Evolutionary conservation across 2,113 vertebrate genomes (phyloP).

Genomic region (Chloroceryle aenea): DNA sequence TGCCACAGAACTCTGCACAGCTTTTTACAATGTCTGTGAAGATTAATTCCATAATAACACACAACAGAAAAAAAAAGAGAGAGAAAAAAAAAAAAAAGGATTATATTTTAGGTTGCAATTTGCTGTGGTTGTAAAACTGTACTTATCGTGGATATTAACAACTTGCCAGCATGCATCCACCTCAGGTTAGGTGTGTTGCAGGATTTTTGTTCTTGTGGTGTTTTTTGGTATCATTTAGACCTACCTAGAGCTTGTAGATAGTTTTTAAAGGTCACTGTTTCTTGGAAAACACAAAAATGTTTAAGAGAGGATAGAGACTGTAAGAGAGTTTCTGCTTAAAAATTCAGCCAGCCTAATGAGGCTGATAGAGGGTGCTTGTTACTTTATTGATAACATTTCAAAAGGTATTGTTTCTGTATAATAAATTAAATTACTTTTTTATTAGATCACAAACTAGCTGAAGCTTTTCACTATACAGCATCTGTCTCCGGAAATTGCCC

Average conservation of each 20-base stretch:
- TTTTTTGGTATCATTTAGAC: neutral
- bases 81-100: neutral
- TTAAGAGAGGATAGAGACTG: neutral
- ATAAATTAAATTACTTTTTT: neutral
- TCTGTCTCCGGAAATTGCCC: neutral
- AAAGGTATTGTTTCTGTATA: neutral
- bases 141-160: neutral
- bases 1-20: neutral
- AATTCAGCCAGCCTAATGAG: neutral
- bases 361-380: neutral
- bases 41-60: neutral
- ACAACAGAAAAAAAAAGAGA: neutral
- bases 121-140: neutral
- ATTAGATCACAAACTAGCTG: neutral
- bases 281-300: neutral
- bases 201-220: neutral
- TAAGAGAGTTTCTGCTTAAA: neutral
- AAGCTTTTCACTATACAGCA: neutral
- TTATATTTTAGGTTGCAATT: neutral
- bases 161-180: neutral
- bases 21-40: neutral
- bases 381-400: neutral
- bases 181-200: neutral
- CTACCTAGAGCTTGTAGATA: neutral
- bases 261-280: neutral